A percentile compares a stretch with the other conserved stretches of the same genome.
Conservation (phyloP, 2,113 vertebrate species). For the Pollachius pollachius region DNA sequence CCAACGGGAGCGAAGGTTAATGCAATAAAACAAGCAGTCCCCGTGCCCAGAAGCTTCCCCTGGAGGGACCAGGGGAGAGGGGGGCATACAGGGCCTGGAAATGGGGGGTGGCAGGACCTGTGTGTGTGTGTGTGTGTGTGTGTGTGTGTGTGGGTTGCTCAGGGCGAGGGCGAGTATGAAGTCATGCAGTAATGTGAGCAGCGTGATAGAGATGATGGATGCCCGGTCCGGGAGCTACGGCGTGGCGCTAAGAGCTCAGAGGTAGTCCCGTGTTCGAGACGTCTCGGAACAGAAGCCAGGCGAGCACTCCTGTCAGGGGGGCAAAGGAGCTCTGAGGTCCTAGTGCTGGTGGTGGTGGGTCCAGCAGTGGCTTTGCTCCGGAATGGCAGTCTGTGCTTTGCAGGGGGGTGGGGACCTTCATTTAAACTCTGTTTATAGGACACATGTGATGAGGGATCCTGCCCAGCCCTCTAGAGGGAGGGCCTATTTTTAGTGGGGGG, state of each 20-base stretch:
- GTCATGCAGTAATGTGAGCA: slow-evolving; percentile 22
- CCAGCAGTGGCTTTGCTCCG: slow-evolving; percentile 6
- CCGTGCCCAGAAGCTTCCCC: slow-evolving; percentile 49
- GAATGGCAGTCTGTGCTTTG: slow-evolving; percentile 7
- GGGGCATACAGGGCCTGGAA: not conserved
- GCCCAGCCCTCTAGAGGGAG: slow-evolving; percentile 10
- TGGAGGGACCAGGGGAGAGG: slow-evolving; percentile 44
- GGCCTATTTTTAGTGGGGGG: slow-evolving; percentile 21
- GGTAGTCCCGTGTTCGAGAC: too few relatives aligned
- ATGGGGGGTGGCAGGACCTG: not conserved
- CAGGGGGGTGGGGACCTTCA: slow-evolving; percentile 29
- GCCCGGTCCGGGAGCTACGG: slow-evolving; percentile 10
- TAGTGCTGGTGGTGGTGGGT: not conserved
- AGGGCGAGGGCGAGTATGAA: not conserved
- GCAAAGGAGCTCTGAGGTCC: too few relatives aligned
- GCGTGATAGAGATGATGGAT: slow-evolving; percentile 27
- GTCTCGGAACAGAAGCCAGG: too few relatives aligned
- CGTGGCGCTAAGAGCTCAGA: not conserved
- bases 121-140: not conserved
- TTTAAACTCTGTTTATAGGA: slow-evolving; percentile 35
- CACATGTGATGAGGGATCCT: slow-evolving; percentile 28
- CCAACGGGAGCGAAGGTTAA: slow-evolving; percentile 64
- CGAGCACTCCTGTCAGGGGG: too few relatives aligned
- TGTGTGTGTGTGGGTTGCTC: not conserved
- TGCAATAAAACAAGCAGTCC: slow-evolving; percentile 63